Evolutionary conservation across 1,140 invertebrate genomes (phyloP).

Genomic region (Pseudomyrmex concolor): DNA sequence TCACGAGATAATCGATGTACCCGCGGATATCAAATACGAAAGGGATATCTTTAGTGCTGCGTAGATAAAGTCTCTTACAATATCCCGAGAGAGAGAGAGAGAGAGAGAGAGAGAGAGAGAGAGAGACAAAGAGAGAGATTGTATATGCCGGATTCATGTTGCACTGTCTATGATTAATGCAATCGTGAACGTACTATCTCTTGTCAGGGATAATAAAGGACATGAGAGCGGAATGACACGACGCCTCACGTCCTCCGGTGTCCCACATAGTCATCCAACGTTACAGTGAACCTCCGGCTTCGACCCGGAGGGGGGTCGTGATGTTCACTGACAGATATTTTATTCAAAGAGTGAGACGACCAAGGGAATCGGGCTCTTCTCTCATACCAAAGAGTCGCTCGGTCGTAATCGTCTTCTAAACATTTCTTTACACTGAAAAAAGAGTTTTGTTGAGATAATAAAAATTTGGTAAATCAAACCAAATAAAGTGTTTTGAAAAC

Average conservation of each 20-base stretch:
- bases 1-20: slow-evolving; percentile 63
- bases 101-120: too few relatives aligned
- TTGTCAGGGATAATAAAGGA: slow-evolving; percentile 65
- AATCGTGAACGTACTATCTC: slow-evolving; percentile 62
- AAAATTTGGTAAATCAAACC: too few relatives aligned
- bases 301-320: slow-evolving; percentile 71
- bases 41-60: slow-evolving; percentile 33
- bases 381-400: slow-evolving; percentile 22
- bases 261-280: slow-evolving; percentile 54
- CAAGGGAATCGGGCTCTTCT: slow-evolving; percentile 43
- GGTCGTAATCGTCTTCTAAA: slow-evolving; percentile 62
- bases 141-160: slow-evolving; percentile 35
- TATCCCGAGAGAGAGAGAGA: not conserved
- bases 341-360: slow-evolving; percentile 69
- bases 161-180: slow-evolving; percentile 65
- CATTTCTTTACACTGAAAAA: too few relatives aligned
- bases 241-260: slow-evolving; percentile 55
- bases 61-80: slow-evolving; percentile 24
- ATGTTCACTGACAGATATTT: slow-evolving; percentile 72
- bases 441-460: too few relatives aligned
- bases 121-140: slow-evolving; percentile 1
- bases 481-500: too few relatives aligned
- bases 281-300: slow-evolving; percentile 19
- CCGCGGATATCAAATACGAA: slow-evolving; percentile 42
- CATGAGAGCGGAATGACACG: slow-evolving; percentile 49